These are phyloP conservation scores for Tapera naevia DNA, from an alignment of 2,797 vertebrate genomes.

Conservation along the genomic window DNA sequence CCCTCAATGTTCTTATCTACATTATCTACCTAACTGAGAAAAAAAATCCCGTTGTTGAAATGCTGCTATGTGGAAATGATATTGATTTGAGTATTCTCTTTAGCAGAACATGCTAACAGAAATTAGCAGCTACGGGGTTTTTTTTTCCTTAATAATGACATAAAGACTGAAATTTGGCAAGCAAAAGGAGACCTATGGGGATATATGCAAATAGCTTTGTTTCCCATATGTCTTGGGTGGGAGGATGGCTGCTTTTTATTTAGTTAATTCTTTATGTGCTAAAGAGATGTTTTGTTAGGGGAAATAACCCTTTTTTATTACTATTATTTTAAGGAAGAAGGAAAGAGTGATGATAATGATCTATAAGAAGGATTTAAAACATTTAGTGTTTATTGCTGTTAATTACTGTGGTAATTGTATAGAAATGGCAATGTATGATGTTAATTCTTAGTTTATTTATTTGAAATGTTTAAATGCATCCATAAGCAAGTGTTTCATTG, in stretches of 20 bases:
- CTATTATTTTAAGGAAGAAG: background rate
- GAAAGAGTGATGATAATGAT: background rate
- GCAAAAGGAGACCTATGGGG: background rate
- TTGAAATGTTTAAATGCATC: background rate
- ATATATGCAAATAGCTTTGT: conserved; percentile 17
- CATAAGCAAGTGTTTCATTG: background rate
- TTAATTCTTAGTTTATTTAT: conserved; percentile 6
- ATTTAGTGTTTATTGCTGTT: background rate
- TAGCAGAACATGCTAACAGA: background rate
- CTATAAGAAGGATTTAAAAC: background rate
- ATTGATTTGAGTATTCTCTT: background rate
- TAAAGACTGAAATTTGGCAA: conserved; percentile 18
- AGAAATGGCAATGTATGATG: background rate
- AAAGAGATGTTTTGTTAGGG: background rate
- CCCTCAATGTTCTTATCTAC: background rate
- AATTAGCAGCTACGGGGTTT: background rate
- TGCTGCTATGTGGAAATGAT: background rate
- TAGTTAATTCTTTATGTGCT: conserved; percentile 31
- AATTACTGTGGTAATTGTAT: background rate
- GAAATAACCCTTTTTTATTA: background rate
- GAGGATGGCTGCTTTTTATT: conserved; percentile 33
- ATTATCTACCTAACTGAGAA: background rate
- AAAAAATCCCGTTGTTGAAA: background rate
- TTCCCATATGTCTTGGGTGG: conserved; percentile 22
- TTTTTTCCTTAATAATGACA: background rate